These are phyloP conservation scores for Theretra japonica DNA, from an alignment of 2,888 invertebrate species.

Conservation along the genomic window DNA sequence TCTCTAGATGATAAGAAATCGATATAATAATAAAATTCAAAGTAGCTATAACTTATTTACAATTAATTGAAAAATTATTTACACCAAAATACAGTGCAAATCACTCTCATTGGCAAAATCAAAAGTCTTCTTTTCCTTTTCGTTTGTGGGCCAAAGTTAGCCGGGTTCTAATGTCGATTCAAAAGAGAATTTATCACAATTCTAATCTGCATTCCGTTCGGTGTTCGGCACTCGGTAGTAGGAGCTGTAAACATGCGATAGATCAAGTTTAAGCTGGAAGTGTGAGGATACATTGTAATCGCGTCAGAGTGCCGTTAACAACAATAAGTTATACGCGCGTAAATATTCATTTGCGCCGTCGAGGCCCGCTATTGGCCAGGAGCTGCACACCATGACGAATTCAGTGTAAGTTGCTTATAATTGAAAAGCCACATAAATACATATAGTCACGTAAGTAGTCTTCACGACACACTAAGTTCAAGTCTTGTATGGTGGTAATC, in stretches of 20 bases:
- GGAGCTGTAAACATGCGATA: constrained; percentile 8
- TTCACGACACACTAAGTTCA: too few species aligned
- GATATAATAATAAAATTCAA: too few species aligned
- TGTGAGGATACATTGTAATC: constrained; percentile 34
- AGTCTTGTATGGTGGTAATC: too few species aligned
- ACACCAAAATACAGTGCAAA: too few species aligned
- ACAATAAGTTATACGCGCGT: constrained; percentile 63
- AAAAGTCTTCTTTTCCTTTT: too few species aligned
- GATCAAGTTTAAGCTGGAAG: constrained; percentile 28
- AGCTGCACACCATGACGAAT: background rate
- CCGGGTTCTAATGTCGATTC: too few species aligned
- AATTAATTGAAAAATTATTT: too few species aligned
- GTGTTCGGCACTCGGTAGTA: background rate
- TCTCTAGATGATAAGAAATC: too few species aligned
- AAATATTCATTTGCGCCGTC: constrained; percentile 68
- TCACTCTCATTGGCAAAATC: too few species aligned
- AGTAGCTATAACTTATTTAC: too few species aligned
- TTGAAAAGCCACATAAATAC: background rate
- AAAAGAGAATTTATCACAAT: background rate
- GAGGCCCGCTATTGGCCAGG: constrained; percentile 28
- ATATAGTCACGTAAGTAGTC: background rate
- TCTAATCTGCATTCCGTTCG: background rate
- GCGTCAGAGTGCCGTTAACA: constrained; percentile 33
- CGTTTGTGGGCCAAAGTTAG: too few species aligned
- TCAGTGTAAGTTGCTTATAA: background rate